These are phyloP conservation scores for Palythoa caribaeorum DNA, from an alignment of 92 coral and sea anemone genomes.

Conservation along the genomic window DNA sequence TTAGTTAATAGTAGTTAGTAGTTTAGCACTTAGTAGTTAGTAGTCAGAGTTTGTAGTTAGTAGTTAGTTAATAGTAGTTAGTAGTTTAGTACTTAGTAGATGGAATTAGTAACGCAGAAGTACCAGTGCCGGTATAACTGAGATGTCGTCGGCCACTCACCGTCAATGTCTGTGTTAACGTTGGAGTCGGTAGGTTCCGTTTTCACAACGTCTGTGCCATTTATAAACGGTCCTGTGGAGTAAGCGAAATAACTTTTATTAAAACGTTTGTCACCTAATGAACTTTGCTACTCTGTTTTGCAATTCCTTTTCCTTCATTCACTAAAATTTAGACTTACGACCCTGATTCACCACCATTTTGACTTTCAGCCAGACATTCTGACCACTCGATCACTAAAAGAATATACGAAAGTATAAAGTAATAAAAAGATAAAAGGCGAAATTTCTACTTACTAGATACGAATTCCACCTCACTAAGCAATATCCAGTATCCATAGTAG, in stretches of 20 bases:
- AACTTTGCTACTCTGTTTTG: neutral
- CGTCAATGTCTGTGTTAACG: neutral
- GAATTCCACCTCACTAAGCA: conserved; percentile 92
- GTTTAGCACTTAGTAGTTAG: neutral
- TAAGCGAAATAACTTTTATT: neutral
- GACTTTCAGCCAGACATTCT: neutral
- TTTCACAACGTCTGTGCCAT: neutral
- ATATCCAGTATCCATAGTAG: conserved; percentile 96
- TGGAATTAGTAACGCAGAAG: too few species aligned
- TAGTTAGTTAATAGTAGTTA: neutral
- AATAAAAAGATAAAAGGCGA: too few species aligned
- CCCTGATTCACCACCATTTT: neutral
- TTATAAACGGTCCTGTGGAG: conserved; percentile 17
- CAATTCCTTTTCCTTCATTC: neutral
- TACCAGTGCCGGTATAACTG: neutral
- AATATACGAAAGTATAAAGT: too few species aligned
- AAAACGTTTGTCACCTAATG: neutral
- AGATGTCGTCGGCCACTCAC: neutral
- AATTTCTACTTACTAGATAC: conserved; percentile 79
- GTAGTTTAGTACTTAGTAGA: too few species aligned
- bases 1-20: too few species aligned
- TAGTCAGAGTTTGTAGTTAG: neutral
- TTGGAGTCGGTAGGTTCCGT: neutral
- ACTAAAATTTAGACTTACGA: neutral
- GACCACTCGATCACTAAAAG: neutral